Evolutionary conservation across 2,797 vertebrate genomes (phyloP).

Genomic region (Pipistrellus kuhlii): DNA sequence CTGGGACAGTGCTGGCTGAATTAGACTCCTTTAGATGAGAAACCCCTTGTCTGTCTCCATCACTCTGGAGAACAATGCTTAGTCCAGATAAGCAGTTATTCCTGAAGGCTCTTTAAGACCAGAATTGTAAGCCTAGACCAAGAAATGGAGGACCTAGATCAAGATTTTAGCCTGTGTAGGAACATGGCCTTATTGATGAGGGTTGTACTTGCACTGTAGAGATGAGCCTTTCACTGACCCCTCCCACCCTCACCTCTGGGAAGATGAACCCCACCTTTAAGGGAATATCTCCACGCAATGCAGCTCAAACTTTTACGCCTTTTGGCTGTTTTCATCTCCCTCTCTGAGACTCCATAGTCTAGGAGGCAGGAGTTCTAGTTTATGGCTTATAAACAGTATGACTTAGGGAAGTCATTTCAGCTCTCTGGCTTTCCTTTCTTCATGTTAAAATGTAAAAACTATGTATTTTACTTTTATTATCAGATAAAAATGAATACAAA

Average conservation of each 20-base stretch:
- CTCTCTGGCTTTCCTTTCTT: constrained; percentile 46
- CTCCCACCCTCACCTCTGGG: not conserved
- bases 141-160: not conserved
- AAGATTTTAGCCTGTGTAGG: not conserved
- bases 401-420: constrained; percentile 57
- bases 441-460: constrained; percentile 41
- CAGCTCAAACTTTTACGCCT: not conserved
- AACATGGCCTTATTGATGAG: not conserved
- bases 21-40: not conserved
- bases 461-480: constrained; percentile 53
- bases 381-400: not conserved
- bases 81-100: not conserved
- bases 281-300: not conserved
- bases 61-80: not conserved
- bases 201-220: not conserved
- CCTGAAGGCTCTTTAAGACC: not conserved
- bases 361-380: not conserved
- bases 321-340: not conserved
- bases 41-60: not conserved
- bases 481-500: constrained; percentile 52
- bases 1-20: not conserved
- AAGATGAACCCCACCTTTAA: not conserved
- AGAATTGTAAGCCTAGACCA: too few relatives aligned
- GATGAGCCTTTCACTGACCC: not conserved
- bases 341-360: not conserved